Evolutionary conservation across 2,888 invertebrate genomes (phyloP).

Genomic region (Leptinotarsa juncta): DNA sequence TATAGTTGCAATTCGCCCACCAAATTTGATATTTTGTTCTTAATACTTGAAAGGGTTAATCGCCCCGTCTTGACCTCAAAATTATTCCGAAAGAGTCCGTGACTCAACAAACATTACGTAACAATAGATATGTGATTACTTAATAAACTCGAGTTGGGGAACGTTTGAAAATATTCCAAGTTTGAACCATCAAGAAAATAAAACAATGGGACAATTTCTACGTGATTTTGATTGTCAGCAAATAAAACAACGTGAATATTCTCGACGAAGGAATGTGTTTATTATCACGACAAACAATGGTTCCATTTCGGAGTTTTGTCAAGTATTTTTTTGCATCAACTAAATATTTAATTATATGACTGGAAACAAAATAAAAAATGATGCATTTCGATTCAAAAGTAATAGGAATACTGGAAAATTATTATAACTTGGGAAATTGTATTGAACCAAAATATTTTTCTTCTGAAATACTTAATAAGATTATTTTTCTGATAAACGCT

Average conservation of each 20-base stretch:
- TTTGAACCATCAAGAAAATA: not conserved
- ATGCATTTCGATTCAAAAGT: no score
- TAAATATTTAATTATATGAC: not conserved
- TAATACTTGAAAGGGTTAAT: no score
- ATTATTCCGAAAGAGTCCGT: not conserved
- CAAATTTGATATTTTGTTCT: no score
- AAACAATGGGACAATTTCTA: constrained; percentile 2
- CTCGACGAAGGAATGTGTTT: not conserved
- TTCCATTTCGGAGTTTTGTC: not conserved
- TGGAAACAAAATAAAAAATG: not conserved
- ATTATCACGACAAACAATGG: constrained; percentile 1
- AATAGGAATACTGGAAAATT: no score
- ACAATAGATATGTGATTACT: not conserved
- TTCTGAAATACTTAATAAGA: no score
- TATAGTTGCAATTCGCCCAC: no score
- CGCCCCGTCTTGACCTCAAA: not conserved
- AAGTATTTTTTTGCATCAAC: not conserved
- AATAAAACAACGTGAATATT: not conserved
- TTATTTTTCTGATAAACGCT: no score
- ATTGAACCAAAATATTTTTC: no score
- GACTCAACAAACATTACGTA: not conserved
- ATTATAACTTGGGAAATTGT: no score
- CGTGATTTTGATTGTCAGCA: not conserved
- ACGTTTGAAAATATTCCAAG: not conserved
- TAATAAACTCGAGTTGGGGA: not conserved